Conservation (phyloP, 2,888 invertebrate species). For the Capitulum mitella region DNA sequence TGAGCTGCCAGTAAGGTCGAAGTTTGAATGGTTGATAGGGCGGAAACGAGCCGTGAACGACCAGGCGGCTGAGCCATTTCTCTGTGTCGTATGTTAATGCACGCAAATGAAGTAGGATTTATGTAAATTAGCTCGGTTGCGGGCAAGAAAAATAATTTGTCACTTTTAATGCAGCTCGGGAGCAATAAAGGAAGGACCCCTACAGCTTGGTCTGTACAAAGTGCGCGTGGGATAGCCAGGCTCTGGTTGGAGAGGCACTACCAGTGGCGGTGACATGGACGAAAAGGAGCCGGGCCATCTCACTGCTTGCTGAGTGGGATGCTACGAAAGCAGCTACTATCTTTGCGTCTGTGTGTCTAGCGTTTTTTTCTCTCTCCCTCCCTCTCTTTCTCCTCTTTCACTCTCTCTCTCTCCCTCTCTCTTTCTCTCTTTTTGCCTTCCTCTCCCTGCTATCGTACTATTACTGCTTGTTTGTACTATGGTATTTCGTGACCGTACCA, state of each 20-base stretch:
- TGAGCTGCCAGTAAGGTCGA: neutral
- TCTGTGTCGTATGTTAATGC: neutral
- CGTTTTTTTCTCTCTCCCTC: too few species aligned
- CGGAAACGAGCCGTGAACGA: constrained; percentile 7
- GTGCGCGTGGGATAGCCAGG: neutral
- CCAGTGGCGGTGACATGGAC: too few species aligned
- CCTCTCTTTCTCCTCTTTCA: too few species aligned
- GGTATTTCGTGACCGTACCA: too few species aligned
- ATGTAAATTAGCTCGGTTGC: neutral
- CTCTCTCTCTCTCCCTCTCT: too few species aligned
- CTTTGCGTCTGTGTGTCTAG: too few species aligned
- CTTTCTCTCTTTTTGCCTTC: neutral
- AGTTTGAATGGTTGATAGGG: neutral
- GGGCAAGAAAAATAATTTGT: constrained; percentile 10
- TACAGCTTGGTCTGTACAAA: neutral
- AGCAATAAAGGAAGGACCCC: neutral
- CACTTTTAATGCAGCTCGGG: neutral
- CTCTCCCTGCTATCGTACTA: too few species aligned
- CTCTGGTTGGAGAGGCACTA: neutral
- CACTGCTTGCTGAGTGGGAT: too few species aligned
- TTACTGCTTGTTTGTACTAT: too few species aligned
- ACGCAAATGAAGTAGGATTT: neutral
- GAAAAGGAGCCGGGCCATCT: too few species aligned
- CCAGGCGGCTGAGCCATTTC: neutral
- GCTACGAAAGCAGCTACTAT: too few species aligned